A percentile compares a stretch with the other conserved stretches of the same genome.
Evolutionary conservation across 2,888 invertebrate species (phyloP).

Genomic region (Gortyna flavago): DNA sequence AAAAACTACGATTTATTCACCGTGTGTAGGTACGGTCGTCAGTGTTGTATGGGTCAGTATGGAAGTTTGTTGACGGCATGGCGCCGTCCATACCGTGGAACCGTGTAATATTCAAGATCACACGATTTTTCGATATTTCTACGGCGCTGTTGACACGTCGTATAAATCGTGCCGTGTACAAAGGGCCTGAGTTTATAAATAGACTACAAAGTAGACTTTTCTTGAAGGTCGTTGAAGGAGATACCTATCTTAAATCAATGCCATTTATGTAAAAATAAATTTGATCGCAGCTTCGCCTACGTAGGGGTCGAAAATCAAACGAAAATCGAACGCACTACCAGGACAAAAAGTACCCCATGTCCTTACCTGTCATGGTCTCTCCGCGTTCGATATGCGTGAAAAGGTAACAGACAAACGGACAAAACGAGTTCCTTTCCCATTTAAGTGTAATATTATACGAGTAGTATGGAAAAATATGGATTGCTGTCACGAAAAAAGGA

Average conservation of each 20-base stretch:
- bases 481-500: neutral
- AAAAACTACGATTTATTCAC: neutral
- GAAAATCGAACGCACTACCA: neutral
- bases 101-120: neutral
- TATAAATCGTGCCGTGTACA: too few species aligned
- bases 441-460: neutral
- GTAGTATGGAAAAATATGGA: neutral
- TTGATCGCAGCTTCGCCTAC: neutral
- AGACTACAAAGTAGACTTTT: neutral
- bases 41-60: neutral
- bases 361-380: neutral
- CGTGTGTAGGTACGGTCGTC: neutral
- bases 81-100: neutral
- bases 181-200: neutral
- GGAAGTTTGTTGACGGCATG: neutral
- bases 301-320: too few species aligned
- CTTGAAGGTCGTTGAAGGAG: neutral
- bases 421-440: neutral
- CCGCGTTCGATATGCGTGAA: neutral
- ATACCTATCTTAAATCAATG: neutral
- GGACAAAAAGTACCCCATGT: neutral
- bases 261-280: neutral
- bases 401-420: neutral
- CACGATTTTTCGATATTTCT: neutral
- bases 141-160: neutral